These are phyloP conservation scores for Sminthopsis crassicaudata DNA, from an alignment of 2,113 vertebrate genomes.

Conservation along the genomic window DNA sequence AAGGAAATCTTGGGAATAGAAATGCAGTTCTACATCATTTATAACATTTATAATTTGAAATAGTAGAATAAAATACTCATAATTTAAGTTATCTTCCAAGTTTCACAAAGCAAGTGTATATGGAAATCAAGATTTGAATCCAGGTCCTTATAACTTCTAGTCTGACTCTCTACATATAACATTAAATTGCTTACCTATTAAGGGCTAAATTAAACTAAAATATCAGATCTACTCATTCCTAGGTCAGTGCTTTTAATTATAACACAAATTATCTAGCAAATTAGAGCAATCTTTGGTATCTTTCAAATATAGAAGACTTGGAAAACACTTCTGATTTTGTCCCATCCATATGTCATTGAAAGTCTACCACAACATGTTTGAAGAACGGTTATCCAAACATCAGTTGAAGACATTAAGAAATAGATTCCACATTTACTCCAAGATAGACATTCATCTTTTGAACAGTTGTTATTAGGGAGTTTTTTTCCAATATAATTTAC, in stretches of 20 bases:
- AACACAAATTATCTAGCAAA: neutral
- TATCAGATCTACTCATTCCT: neutral
- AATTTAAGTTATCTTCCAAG: neutral
- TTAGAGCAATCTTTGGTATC: neutral
- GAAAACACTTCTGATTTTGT: neutral
- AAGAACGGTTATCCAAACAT: neutral
- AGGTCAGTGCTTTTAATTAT: neutral
- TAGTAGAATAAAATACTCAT: neutral
- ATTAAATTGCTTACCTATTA: neutral
- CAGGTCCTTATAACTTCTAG: neutral
- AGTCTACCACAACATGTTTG: neutral
- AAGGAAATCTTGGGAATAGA: neutral
- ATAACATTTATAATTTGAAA: neutral
- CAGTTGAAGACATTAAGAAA: neutral
- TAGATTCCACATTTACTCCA: neutral
- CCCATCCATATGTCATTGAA: neutral
- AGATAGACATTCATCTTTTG: neutral
- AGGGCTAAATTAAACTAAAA: neutral
- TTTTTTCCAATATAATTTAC: neutral
- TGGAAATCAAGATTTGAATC: neutral
- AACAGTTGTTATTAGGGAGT: neutral
- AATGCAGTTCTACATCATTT: neutral
- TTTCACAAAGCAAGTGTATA: neutral
- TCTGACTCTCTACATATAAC: neutral
- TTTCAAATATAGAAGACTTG: neutral